Evolutionary conservation across 2,888 invertebrate species (phyloP).

Genomic region (Coleophora flavipennella): DNA sequence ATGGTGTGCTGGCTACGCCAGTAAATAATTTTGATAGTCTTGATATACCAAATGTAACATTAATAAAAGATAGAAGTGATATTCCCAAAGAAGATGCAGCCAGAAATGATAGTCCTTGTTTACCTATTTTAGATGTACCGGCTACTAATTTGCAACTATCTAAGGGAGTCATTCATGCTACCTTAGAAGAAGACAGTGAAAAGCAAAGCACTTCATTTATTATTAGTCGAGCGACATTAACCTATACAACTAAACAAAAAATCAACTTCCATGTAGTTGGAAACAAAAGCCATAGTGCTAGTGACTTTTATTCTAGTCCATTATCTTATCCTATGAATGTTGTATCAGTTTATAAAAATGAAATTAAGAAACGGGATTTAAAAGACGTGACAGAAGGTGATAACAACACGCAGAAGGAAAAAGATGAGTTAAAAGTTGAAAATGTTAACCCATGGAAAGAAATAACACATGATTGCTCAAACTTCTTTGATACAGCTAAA

Average conservation of each 20-base stretch:
- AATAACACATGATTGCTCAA: constrained; percentile 38
- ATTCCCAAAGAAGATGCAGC: constrained; percentile 31
- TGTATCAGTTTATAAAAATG: constrained; percentile 49
- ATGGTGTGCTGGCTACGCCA: constrained; percentile 16
- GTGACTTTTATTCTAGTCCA: constrained; percentile 35
- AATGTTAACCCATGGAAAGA: constrained; percentile 29
- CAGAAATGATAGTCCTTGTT: constrained; percentile 28
- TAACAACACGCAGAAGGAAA: constrained; percentile 20
- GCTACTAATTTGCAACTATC: constrained; percentile 15
- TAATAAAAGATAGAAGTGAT: constrained; percentile 43
- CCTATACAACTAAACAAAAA: constrained; percentile 55
- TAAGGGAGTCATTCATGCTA: constrained; percentile 8
- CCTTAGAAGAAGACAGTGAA: constrained; percentile 24
- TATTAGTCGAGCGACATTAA: constrained; percentile 49
- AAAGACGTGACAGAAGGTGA: constrained; percentile 13
- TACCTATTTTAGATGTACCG: constrained; percentile 37
- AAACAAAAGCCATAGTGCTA: constrained; percentile 28
- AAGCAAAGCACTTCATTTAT: constrained; percentile 39
- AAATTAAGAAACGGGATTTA: constrained; percentile 26
- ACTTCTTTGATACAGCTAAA: constrained; percentile 37
- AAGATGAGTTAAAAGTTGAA: constrained; percentile 17
- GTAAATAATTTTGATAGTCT: constrained; percentile 47
- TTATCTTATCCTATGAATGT: constrained; percentile 51
- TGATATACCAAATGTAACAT: constrained; percentile 55
- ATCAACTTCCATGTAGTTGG: constrained; percentile 53